A percentile compares a stretch with the other conserved stretches of the same genome.
These are phyloP conservation scores for Periophthalmus magnuspinnatus DNA, from an alignment of 2,797 vertebrate species.

Conservation along the genomic window DNA sequence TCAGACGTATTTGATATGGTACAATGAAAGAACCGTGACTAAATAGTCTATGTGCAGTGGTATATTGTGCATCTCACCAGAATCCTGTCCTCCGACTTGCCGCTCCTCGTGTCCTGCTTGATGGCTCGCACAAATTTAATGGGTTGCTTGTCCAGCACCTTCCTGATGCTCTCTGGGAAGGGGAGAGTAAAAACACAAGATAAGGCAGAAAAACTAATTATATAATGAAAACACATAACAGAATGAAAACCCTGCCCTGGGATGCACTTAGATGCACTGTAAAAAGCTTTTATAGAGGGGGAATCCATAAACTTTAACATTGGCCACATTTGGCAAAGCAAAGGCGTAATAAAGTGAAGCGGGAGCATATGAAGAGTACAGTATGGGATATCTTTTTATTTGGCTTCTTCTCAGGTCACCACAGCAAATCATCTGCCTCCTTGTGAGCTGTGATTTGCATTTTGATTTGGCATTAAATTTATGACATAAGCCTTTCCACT, in stretches of 20 bases:
- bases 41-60: neutral
- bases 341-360: constrained; percentile 12
- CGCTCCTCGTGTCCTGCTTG: constrained; percentile 85
- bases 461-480: constrained; percentile 4
- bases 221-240: constrained; percentile 40
- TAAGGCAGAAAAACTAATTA: constrained; percentile 32
- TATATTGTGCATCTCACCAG: constrained; percentile 76
- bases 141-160: constrained; percentile 82
- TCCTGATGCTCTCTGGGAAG: constrained; percentile 85
- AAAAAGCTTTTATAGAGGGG: constrained; percentile 31
- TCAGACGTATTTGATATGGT: neutral
- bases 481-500: neutral
- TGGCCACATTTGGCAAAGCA: constrained; percentile 12
- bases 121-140: constrained; percentile 84
- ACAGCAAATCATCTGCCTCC: constrained; percentile 2
- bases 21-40: neutral
- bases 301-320: constrained; percentile 22
- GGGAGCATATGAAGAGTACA: constrained; percentile 1
- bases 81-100: constrained; percentile 87
- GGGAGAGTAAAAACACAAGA: constrained; percentile 10
- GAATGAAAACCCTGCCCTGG: constrained; percentile 26
- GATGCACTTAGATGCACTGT: constrained; percentile 25
- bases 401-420: constrained; percentile 3
- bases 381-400: neutral
- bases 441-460: constrained; percentile 1